Evolutionary conservation across 2,797 vertebrate genomes (phyloP).

Genomic region (Steatocranus sp.): DNA sequence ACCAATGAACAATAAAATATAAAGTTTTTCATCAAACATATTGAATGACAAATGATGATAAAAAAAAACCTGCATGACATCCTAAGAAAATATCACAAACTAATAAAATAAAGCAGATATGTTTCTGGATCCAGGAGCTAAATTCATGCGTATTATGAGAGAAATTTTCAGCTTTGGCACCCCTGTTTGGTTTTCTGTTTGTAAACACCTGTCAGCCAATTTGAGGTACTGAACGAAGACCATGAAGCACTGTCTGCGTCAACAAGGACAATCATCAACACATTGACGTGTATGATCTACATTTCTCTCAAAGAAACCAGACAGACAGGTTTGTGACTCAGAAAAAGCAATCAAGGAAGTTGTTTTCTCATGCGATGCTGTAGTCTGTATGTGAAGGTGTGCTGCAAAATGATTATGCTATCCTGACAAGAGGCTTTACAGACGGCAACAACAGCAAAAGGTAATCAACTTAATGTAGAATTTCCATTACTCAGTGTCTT

Average conservation of each 20-base stretch:
- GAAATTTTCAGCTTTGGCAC: background rate
- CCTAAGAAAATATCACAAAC: background rate
- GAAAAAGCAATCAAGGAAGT: background rate
- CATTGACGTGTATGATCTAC: background rate
- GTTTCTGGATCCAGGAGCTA: background rate
- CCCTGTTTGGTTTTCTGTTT: background rate
- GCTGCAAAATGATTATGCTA: background rate
- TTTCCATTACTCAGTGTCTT: background rate
- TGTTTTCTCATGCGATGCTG: background rate
- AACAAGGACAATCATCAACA: background rate
- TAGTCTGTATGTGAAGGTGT: background rate
- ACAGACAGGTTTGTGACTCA: background rate
- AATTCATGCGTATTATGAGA: background rate
- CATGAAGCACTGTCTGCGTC: background rate
- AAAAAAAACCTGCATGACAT: background rate
- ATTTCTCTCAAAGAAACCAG: background rate
- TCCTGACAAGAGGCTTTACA: background rate
- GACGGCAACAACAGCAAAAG: background rate
- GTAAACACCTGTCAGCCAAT: background rate
- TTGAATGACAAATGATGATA: background rate
- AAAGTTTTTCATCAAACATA: accelerated
- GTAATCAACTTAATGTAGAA: background rate
- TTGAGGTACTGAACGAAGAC: background rate
- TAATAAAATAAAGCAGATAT: background rate
- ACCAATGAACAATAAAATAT: background rate